Evolutionary conservation across 2,888 invertebrate genomes (phyloP).

Genomic region (Cheilosia urbana): DNA sequence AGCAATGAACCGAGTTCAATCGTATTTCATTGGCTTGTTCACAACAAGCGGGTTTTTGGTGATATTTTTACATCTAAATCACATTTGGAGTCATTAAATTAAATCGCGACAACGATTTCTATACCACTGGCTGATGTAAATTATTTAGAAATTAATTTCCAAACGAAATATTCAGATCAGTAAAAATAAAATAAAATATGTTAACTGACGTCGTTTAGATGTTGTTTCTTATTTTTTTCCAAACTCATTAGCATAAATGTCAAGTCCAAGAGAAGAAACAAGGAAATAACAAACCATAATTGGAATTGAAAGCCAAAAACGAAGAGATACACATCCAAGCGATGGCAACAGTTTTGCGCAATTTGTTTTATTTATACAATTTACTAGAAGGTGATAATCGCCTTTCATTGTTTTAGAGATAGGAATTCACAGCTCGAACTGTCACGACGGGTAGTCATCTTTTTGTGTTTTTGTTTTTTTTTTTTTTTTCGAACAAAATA

Average conservation of each 20-base stretch:
- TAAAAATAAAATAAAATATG: not conserved
- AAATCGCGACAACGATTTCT: conserved; percentile 50
- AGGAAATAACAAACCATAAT: conserved; percentile 53
- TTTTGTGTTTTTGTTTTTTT: not conserved
- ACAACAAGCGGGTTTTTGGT: not conserved
- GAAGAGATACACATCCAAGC: conserved; percentile 1
- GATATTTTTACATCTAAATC: not conserved
- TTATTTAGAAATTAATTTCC: conserved; percentile 44
- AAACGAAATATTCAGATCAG: conserved; percentile 39
- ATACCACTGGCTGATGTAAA: conserved; percentile 48
- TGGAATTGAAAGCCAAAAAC: conserved; percentile 31
- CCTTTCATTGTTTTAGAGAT: conserved; percentile 34
- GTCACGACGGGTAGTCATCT: conserved; percentile 23
- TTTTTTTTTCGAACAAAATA: conserved; percentile 5
- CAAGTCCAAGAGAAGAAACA: not conserved
- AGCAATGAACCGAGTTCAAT: too few relatives aligned
- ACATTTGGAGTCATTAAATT: conserved; percentile 43
- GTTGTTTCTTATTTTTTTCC: not conserved
- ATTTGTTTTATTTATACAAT: conserved; percentile 40
- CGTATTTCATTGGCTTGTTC: too few relatives aligned
- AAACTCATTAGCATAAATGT: conserved; percentile 34
- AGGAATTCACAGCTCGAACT: conserved; percentile 2
- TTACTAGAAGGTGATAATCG: conserved; percentile 43
- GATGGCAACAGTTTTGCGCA: conserved; percentile 10
- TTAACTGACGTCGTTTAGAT: conserved; percentile 31